Base-by-base conservation (phyloP, 2,113 vertebrate genomes). In the Scolopax mira region DNA sequence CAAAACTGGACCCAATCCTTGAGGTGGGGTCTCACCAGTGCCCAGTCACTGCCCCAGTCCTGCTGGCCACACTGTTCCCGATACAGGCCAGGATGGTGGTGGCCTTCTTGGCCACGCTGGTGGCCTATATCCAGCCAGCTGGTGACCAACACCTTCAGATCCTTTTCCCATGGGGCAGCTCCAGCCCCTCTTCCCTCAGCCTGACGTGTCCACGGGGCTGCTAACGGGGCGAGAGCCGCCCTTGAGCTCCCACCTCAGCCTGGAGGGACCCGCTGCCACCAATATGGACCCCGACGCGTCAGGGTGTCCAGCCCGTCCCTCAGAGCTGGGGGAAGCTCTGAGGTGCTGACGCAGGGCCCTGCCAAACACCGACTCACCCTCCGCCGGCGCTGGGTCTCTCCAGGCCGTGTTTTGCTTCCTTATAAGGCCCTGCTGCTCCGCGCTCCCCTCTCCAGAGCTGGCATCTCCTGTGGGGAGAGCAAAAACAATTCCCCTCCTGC, bases 371-470 rank as follows among this genome's bases (percentile, higher is more conserved):
- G 13, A 64, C 84, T 66, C 92, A 88, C 82, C 90, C 93, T 95
- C 73, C 3, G 21, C 89, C 79, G 66, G 82, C 66, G 48, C 86
- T 80, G 57, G 57, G 93, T 80, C 88, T 70, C 16, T 8, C 78
- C 7, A 86, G 93, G 96, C 79, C 1, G 89, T 6, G 30, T 88
- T 98, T 95, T 31, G 54, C 85, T 98, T 96, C 98, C 98, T 98
- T 98, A 97, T 98, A 98, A 97, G 98, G 98, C 74, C 89, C 97
- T 94, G 96, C 94, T 89, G 84, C 30, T 95, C 89, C 48, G 18
- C 5, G 25, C 84, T 92, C 87, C 92, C 90, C 79, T 84, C 86
- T 52, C 85, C 37, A 27, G 82, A 64, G 95, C 96, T 94, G 96
- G 87, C 94, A 81, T 11, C 2, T 33, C 48, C 83, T 37, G 6